Conservation (phyloP, 2,888 invertebrate genomes). For the Hyles lineata region DNA sequence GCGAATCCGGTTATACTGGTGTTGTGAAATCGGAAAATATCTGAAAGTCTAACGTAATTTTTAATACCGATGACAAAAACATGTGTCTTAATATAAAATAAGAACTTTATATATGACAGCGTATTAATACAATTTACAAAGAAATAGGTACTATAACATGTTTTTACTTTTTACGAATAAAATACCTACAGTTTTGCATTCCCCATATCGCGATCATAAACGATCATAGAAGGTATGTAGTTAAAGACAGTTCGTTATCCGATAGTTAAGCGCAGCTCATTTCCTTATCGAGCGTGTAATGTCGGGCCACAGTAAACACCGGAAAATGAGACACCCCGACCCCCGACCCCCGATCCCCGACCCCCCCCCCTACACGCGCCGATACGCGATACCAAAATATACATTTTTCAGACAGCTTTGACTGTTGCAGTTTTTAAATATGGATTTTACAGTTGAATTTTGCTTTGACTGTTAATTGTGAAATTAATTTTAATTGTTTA, state of each 20-base stretch:
- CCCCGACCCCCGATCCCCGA: neutral
- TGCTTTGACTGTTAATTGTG: neutral
- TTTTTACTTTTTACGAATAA: neutral
- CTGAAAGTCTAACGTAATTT: no score
- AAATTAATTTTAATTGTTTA: neutral
- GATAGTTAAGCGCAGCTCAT: slow-evolving; percentile 59
- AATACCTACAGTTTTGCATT: neutral
- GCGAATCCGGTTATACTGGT: no score
- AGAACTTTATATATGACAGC: no score
- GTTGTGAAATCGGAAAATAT: no score
- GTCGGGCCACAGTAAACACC: slow-evolving; percentile 40
- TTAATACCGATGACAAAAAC: no score
- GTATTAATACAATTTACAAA: no score
- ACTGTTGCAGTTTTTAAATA: neutral
- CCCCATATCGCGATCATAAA: neutral
- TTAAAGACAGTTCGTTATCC: slow-evolving; percentile 31
- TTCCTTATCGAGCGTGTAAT: slow-evolving; percentile 56
- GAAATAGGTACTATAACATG: no score
- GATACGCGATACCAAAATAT: neutral
- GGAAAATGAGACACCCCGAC: slow-evolving; percentile 43
- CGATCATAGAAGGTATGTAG: slow-evolving; percentile 4
- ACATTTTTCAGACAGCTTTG: neutral
- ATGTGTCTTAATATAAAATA: no score
- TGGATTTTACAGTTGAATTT: neutral
- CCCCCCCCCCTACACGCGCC: neutral